Evolutionary conservation across 2,113 vertebrate genomes (phyloP).

Genomic region (Poecilia latipinna): DNA sequence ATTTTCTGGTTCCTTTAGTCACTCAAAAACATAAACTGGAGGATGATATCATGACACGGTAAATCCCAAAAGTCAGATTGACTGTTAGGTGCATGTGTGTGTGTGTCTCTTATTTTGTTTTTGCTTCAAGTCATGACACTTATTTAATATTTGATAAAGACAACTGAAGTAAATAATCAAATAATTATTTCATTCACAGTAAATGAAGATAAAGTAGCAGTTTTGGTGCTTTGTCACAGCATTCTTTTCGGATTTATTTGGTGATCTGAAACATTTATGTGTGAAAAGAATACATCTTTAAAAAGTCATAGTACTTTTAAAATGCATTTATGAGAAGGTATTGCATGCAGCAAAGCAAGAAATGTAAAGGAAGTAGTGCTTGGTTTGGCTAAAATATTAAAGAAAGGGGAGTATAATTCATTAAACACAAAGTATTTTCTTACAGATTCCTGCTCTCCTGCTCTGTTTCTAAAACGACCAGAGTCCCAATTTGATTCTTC

Average conservation of each 20-base stretch:
- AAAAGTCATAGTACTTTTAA: neutral
- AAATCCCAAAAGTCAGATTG: slow-evolving; percentile 13
- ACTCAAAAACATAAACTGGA: slow-evolving; percentile 14
- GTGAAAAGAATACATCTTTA: too few relatives aligned
- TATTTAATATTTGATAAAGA: neutral
- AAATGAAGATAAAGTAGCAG: neutral
- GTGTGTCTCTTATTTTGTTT: neutral
- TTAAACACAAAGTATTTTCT: slow-evolving; percentile 3
- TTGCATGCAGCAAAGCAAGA: neutral
- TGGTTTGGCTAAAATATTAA: slow-evolving; percentile 9
- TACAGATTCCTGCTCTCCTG: neutral
- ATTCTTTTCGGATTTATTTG: neutral
- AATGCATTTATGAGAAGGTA: neutral
- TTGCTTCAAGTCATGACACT: neutral
- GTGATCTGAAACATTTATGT: neutral
- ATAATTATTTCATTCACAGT: neutral
- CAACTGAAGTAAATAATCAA: neutral
- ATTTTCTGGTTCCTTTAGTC: slow-evolving; percentile 32
- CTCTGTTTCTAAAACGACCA: slow-evolving; percentile 2
- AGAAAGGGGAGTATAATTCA: neutral
- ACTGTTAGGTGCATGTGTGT: neutral
- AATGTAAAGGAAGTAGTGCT: neutral
- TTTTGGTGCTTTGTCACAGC: neutral
- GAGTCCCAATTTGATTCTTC: slow-evolving; percentile 15
- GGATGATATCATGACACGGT: slow-evolving; percentile 32